Percentiles rank a stretch among this genome's conserved stretches.
phyloP scores from a whole-genome alignment of 1,140 invertebrate species.

The Lysiphlebus fabarum region DNA sequence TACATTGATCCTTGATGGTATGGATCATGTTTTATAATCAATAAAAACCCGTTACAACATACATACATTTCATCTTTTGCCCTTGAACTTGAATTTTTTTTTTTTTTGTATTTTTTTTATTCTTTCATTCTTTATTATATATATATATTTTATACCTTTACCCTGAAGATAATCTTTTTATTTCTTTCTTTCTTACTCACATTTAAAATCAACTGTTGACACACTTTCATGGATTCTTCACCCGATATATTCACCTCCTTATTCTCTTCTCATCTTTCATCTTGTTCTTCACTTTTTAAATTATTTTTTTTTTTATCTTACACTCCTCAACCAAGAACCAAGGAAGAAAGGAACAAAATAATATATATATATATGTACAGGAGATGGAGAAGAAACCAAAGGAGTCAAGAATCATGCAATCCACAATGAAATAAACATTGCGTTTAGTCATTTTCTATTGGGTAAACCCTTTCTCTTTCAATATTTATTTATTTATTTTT shows the following conservation, averaged over 20 bases:
- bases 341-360: not conserved
- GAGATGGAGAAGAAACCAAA: too few relatives aligned
- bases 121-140: conserved; percentile 10
- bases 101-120: conserved; percentile 5
- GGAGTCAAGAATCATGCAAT: too few relatives aligned
- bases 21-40: too few relatives aligned
- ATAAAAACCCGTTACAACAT: not conserved
- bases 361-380: not conserved
- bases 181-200: conserved; percentile 17
- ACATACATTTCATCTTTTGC: conserved; percentile 28
- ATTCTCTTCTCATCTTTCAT: too few relatives aligned
- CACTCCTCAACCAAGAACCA: not conserved
- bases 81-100: conserved; percentile 52
- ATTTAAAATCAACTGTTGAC: conserved; percentile 36
- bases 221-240: conserved; percentile 43
- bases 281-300: not conserved
- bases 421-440: conserved; percentile 15
- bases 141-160: conserved; percentile 16
- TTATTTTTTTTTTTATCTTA: not conserved
- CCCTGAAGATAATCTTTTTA: conserved; percentile 30
- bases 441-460: conserved; percentile 23
- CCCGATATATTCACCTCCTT: too few relatives aligned
- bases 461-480: conserved; percentile 13
- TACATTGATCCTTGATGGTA: too few relatives aligned
- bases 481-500: conserved; percentile 6